phyloP scores from a whole-genome alignment of 2,888 invertebrate genomes.

The Andrena dorsata region DNA sequence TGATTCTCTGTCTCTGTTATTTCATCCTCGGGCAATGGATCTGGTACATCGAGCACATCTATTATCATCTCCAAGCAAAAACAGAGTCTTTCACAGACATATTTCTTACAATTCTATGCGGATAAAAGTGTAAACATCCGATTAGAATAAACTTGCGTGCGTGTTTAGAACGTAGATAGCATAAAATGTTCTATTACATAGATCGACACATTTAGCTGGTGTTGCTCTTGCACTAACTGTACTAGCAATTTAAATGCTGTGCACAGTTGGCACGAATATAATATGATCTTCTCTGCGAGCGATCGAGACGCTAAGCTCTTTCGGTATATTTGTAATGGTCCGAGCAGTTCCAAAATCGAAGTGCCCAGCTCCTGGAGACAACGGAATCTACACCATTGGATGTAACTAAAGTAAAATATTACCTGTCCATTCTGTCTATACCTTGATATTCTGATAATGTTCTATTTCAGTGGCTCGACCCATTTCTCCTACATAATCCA shows the following conservation, averaged over 20 bases:
- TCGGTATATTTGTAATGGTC: constrained; percentile 76
- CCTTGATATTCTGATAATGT: constrained; percentile 82
- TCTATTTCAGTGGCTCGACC: constrained; percentile 80
- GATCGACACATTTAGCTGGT: constrained; percentile 78
- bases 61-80: constrained; percentile 81
- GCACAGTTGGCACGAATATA: constrained; percentile 80
- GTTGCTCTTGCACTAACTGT: constrained; percentile 80
- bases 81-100: constrained; percentile 81
- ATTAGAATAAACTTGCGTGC: constrained; percentile 16
- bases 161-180: background rate
- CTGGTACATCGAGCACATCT: constrained; percentile 75
- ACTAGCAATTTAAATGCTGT: constrained; percentile 78
- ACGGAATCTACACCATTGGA: background rate
- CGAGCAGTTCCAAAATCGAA: constrained; percentile 79
- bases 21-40: constrained; percentile 77
- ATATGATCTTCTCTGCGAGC: constrained; percentile 76
- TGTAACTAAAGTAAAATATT: background rate
- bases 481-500: constrained; percentile 81
- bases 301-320: constrained; percentile 76
- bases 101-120: constrained; percentile 80
- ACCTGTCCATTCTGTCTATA: constrained; percentile 33
- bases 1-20: constrained; percentile 79
- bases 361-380: constrained; percentile 79
- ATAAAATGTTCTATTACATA: constrained; percentile 74
- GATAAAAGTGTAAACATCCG: constrained; percentile 30